These are phyloP conservation scores for Erpetoichthys calabaricus DNA, from an alignment of 2,797 vertebrate genomes.

Conservation along the genomic window DNA sequence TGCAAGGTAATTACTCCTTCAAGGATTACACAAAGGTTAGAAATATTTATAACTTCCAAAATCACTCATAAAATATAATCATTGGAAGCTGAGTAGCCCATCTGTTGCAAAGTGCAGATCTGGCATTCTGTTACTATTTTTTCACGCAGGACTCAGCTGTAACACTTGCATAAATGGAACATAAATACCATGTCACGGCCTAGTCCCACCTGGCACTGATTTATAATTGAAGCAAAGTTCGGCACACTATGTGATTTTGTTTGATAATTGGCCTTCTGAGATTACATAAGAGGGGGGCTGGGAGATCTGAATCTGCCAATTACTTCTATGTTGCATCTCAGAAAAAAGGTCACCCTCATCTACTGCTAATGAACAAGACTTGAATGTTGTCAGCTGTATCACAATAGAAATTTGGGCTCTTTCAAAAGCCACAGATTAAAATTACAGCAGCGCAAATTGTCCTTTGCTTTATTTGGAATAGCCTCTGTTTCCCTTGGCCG, in stretches of 20 bases:
- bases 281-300: conserved; percentile 1
- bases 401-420: neutral
- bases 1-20: neutral
- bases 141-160: conserved; percentile 5
- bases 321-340: conserved; percentile 9
- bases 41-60: conserved; percentile 1
- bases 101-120: conserved; percentile 1
- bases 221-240: conserved; percentile 9
- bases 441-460: neutral
- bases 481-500: too few species aligned
- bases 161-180: conserved; percentile 6
- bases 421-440: neutral
- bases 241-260: conserved; percentile 17
- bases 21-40: conserved; percentile 4
- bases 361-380: neutral
- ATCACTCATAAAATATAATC: conserved; percentile 3
- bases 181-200: conserved; percentile 13
- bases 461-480: too few species aligned
- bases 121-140: conserved; percentile 6
- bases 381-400: conserved; percentile 3
- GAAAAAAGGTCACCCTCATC: neutral
- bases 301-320: conserved; percentile 3
- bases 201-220: conserved; percentile 3
- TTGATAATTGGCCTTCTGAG: conserved; percentile 21
- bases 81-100: neutral